Percentiles rank a stretch among this genome's conserved stretches.
Evolutionary conservation across 2,888 invertebrate genomes (phyloP).

Genomic region (Drosophila ustulata): DNA sequence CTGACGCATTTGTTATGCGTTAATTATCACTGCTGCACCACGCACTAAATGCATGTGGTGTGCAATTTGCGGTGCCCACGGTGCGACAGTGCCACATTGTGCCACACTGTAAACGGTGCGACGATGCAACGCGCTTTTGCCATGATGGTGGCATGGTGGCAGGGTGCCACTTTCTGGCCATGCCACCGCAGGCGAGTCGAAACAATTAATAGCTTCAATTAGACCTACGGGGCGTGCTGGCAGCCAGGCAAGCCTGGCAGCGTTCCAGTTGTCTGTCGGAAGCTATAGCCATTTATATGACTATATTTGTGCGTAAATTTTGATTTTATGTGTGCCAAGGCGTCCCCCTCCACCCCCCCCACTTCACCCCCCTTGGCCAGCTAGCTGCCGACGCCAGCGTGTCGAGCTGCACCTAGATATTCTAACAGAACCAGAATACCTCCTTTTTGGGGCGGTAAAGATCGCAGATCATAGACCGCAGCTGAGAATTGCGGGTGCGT

Average conservation of each 20-base stretch:
- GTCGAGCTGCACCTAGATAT: slow-evolving; percentile 64
- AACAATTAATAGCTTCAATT: slow-evolving; percentile 80
- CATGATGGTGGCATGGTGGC: slow-evolving; percentile 12
- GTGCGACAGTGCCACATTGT: slow-evolving; percentile 25
- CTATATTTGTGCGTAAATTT: slow-evolving; percentile 78
- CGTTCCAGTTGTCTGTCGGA: slow-evolving; percentile 74
- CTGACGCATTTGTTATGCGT: slow-evolving; percentile 53
- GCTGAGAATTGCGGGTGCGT: slow-evolving; percentile 67
- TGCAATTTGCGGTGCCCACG: slow-evolving; percentile 56
- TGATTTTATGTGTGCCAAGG: slow-evolving; percentile 69
- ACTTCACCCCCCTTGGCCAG: not conserved
- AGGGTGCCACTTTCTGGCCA: slow-evolving; percentile 45
- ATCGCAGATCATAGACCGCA: slow-evolving; percentile 12
- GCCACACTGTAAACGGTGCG: not conserved
- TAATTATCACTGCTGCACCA: slow-evolving; percentile 60
- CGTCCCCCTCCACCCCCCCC: slow-evolving; percentile 30
- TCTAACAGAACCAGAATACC: slow-evolving; percentile 28
- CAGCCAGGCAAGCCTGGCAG: slow-evolving; percentile 26
- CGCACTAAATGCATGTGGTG: slow-evolving; percentile 53
- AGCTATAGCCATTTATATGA: slow-evolving; percentile 78
- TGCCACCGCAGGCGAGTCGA: slow-evolving; percentile 62
- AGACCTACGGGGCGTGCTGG: slow-evolving; percentile 72
- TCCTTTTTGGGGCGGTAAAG: slow-evolving; percentile 13
- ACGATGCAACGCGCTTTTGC: slow-evolving; percentile 16
- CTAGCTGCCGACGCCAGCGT: slow-evolving; percentile 26